Evolutionary conservation across 2,888 invertebrate genomes (phyloP), one percentile per base, ranked within the genome.

Genomic region (Empis livida): DNA sequence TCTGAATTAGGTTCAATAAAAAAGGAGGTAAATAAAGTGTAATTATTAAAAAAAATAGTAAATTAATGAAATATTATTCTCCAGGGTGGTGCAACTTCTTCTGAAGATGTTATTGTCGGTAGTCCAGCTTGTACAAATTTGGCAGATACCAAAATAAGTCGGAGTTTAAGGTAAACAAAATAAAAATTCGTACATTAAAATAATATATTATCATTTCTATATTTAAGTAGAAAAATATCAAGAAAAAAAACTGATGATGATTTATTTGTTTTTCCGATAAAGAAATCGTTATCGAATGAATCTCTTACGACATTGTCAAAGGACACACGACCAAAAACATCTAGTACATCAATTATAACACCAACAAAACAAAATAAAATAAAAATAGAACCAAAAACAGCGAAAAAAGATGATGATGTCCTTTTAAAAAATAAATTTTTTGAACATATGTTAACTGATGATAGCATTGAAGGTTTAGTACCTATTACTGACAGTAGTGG

Each of bases 91-190:
- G 46, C 52, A 9, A 56, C 56, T 11, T 52, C 52, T 42, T 54
- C 53, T 44, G 62, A 61, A 6, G 63, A 64, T 13, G 47, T 58
- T 5, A 61, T 64, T 23, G 57, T 55, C 31, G 59, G 57, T 3
- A 67, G 66, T 48, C 67, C 68, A 9, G 43, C 55, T 2, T 48
- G 55, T 47, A 20, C 53, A 9, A 49, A 54, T 6, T 20, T 56
- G 1, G 56, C 56, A 39, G n/a, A 55, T 15, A 50, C 57, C 0
- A 61, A 56, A 27, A 20, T 30, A 31, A 8, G 14, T 10, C 11
- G 48, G 38, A 48, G 35, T 13, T 32, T 43, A 31, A 47, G 47
- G 50, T 50, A 48, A 14, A 20, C 16, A 10, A n/a, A 10, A 9
- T 16, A 14, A 37, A 37, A 35, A 35, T n/a, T 3, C 32, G 4